phyloP scores from a whole-genome alignment of 2,888 invertebrate genomes.

The Philhelius pedissequus region DNA sequence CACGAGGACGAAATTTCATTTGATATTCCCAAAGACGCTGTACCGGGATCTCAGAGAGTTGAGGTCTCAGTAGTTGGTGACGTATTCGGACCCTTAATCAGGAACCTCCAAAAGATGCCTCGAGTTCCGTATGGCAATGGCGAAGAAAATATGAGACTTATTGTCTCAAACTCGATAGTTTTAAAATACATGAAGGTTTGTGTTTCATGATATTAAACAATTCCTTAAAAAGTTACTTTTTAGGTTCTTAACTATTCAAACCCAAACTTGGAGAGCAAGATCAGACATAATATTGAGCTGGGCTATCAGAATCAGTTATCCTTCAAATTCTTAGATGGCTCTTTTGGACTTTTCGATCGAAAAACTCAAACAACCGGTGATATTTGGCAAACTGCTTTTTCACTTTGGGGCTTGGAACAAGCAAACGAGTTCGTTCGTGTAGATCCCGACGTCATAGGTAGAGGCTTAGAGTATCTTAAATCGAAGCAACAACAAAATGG shows the following conservation, averaged over 20 bases:
- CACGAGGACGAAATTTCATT: slow-evolving; percentile 79
- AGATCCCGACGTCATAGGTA: slow-evolving; percentile 84
- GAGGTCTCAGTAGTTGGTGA: slow-evolving; percentile 81
- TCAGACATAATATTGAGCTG: slow-evolving; percentile 83
- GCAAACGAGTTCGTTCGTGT: slow-evolving; percentile 85
- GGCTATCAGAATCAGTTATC: slow-evolving; percentile 96
- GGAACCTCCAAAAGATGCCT: slow-evolving; percentile 82
- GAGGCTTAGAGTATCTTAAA: slow-evolving; percentile 86
- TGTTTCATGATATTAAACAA: background rate
- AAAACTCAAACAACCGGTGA: slow-evolving; percentile 81
- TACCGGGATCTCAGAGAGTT: slow-evolving; percentile 81
- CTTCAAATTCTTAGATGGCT: slow-evolving; percentile 91
- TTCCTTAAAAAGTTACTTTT: background rate
- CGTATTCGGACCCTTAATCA: slow-evolving; percentile 80
- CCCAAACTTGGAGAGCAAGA: slow-evolving; percentile 82
- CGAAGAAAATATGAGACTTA: slow-evolving; percentile 85
- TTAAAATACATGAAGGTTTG: slow-evolving; percentile 81
- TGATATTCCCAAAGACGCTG: slow-evolving; percentile 79
- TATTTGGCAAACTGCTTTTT: slow-evolving; percentile 90
- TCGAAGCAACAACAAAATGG: slow-evolving; percentile 86
- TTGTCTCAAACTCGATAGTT: slow-evolving; percentile 84
- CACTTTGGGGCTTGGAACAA: slow-evolving; percentile 86
- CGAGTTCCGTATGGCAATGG: slow-evolving; percentile 84
- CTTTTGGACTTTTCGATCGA: slow-evolving; percentile 88
- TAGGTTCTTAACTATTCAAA: slow-evolving; percentile 82